Conservation (phyloP, 1,140 invertebrate genomes). For the Eurytemora carolleeae region DNA sequence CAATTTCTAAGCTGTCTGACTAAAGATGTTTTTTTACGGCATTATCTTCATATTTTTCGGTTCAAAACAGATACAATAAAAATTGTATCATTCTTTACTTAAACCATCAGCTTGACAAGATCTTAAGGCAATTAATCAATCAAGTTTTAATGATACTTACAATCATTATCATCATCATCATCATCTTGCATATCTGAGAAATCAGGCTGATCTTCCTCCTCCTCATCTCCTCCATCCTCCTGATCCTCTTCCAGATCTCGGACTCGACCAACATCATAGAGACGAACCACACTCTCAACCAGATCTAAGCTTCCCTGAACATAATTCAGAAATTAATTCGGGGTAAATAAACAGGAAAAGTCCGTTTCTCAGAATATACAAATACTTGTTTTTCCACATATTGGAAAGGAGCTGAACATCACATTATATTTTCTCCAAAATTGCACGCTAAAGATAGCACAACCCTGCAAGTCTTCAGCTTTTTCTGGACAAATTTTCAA, state of each 20-base stretch:
- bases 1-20: not conserved
- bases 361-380: too few relatives aligned
- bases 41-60: not conserved
- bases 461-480: too few relatives aligned
- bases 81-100: constrained; percentile 24
- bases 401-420: too few relatives aligned
- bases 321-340: constrained; percentile 50
- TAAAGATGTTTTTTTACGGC: not conserved
- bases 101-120: constrained; percentile 27
- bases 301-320: constrained; percentile 33
- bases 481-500: too few relatives aligned
- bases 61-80: not conserved
- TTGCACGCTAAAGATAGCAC: too few relatives aligned
- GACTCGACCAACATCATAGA: constrained; percentile 54
- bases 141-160: constrained; percentile 27
- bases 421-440: too few relatives aligned
- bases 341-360: too few relatives aligned
- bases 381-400: too few relatives aligned
- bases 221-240: constrained; percentile 37
- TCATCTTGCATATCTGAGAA: constrained; percentile 21
- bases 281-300: constrained; percentile 57
- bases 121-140: too few relatives aligned
- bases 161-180: constrained; percentile 20
- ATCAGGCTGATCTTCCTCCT: constrained; percentile 29
- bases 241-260: constrained; percentile 44